Evolutionary conservation across 2,888 invertebrate genomes (phyloP), one percentile per base, ranked within the genome.

Genomic region (Sussaba pulchella): DNA sequence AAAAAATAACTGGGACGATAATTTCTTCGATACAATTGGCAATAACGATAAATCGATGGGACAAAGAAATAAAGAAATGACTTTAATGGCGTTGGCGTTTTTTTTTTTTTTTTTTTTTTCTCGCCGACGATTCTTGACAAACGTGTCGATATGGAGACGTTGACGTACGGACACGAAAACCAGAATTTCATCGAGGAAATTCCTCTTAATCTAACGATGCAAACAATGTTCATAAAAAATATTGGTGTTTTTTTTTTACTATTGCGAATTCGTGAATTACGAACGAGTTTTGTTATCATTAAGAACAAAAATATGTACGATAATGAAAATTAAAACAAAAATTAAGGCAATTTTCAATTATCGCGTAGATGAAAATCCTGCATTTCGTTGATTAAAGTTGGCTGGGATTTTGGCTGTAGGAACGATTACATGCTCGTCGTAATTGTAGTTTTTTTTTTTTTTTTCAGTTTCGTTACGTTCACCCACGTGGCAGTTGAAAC

Each of bases 151-250:
- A 17, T 14, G 19, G 12, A 6, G 19, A 24, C 14, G 14, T 24
- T 41, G 5, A 41, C 9, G 21, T 26, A 45, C 41, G 5, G n/a
- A 54, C 21, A 26, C n/a, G 24, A 67, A 69, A 69, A n/a, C n/a
- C 21, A 10, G 19, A 21, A 70, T 57, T 70, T 17, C 36, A 36
- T 71, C 26, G 41, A 50, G 45, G 36, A 61, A 74, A 50, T 36
- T 21, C 59, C 31, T 47, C 72, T 73, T 66, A 52, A 43, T 24
- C 63, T 67, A 67, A 78, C 52, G 36, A 72, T 72, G 78, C 31
- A 45, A 73, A 66, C 67, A 78, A 78, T 24, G 50, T 59, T 73
- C 41, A 61, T 73, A 69, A 41, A 78, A 78, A 78, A 78, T 73
- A 78, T 78, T 67, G 72, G 67, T 73, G 67, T n/a, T n/a, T n/a